A percentile compares a stretch with the other conserved stretches of the same genome.
Conservation (phyloP, 1,140 invertebrate genomes). For the Cardiocondyla obscurior region DNA sequence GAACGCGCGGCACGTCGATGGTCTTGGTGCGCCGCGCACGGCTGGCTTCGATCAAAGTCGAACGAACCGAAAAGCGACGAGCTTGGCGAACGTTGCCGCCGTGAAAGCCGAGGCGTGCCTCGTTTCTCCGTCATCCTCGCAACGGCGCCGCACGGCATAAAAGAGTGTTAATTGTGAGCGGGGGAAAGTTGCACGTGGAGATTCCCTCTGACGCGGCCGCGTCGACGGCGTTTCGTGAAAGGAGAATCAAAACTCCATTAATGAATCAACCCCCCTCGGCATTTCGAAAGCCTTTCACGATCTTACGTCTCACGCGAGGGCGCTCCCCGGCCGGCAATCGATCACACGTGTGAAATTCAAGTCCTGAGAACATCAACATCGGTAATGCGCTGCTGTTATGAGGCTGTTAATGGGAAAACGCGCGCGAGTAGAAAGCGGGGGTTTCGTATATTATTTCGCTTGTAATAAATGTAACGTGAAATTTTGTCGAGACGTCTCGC, state of each 20-base stretch:
- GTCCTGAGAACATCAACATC: constrained; percentile 30
- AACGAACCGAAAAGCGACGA: constrained; percentile 55
- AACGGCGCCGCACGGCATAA: constrained; percentile 20
- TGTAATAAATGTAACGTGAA: not conserved
- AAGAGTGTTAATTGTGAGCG: constrained; percentile 74
- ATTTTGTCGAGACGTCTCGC: not conserved
- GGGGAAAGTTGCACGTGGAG: constrained; percentile 48
- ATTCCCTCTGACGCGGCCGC: constrained; percentile 32
- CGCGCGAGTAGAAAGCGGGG: not conserved
- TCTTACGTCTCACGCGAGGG: constrained; percentile 62
- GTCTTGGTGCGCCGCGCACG: constrained; percentile 45
- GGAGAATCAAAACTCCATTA: constrained; percentile 72
- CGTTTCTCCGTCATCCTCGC: not conserved
- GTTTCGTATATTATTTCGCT: not conserved
- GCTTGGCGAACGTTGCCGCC: constrained; percentile 15
- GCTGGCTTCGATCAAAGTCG: constrained; percentile 71
- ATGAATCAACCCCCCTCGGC: constrained; percentile 70
- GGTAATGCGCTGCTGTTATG: constrained; percentile 4
- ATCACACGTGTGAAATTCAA: constrained; percentile 39
- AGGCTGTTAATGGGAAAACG: constrained; percentile 13
- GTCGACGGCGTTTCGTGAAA: constrained; percentile 9
- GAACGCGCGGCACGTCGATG: constrained; percentile 18
- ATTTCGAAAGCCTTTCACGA: constrained; percentile 59
- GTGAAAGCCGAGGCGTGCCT: not conserved
- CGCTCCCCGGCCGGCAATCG: constrained; percentile 55